Evolutionary conservation across 2,113 vertebrate genomes (phyloP).

Genomic region (Microcebus lehilahytsara): DNA sequence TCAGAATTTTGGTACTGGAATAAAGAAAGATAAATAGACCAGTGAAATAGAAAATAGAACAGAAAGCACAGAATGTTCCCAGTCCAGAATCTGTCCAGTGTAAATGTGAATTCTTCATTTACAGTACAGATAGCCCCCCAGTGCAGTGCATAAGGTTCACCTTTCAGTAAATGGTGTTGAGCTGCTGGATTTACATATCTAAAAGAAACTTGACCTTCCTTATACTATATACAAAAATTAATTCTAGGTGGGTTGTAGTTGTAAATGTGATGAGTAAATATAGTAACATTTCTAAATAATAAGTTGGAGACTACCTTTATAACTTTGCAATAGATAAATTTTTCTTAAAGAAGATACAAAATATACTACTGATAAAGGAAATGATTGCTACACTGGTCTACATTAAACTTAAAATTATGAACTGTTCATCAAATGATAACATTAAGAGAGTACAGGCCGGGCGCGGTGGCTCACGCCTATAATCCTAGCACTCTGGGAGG

Average conservation of each 20-base stretch:
- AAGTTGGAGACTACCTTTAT: not conserved
- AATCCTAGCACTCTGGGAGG: too few species aligned
- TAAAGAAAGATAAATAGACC: not conserved
- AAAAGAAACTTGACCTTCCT: not conserved
- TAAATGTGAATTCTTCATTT: not conserved
- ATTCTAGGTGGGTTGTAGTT: not conserved
- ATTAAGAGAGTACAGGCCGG: too few species aligned
- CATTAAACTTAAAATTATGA: constrained; percentile 3
- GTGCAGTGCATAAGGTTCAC: not conserved
- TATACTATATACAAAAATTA: not conserved
- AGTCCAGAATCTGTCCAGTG: not conserved
- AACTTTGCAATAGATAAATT: not conserved
- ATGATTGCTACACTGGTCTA: not conserved
- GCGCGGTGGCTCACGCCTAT: too few species aligned
- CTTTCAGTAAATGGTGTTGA: not conserved
- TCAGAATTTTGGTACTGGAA: not conserved
- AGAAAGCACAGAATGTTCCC: not conserved
- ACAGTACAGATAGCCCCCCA: not conserved
- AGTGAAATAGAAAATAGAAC: not conserved
- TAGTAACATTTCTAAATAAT: not conserved
- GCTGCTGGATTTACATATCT: not conserved
- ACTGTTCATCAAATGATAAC: not conserved
- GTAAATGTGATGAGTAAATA: not conserved
- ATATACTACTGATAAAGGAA: not conserved
- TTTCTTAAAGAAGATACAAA: not conserved